A percentile compares a stretch with the other conserved stretches of the same genome.
These are phyloP conservation scores for Limnephilus rhombicus DNA, from an alignment of 2,888 invertebrate species.

Conservation along the genomic window DNA sequence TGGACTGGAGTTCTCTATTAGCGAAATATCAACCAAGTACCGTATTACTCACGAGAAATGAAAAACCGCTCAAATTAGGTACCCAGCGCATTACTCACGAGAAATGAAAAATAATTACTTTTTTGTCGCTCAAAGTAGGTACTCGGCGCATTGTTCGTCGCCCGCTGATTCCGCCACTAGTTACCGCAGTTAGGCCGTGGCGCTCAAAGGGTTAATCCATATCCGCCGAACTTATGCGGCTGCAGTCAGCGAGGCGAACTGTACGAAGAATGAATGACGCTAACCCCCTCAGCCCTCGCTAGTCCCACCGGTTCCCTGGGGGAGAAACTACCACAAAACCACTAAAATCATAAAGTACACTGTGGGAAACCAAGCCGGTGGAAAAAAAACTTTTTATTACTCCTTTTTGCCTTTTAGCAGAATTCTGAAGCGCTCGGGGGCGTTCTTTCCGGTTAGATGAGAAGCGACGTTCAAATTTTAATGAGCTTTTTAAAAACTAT, in stretches of 20 bases:
- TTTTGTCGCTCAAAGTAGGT: not conserved
- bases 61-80: not conserved
- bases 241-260: not conserved
- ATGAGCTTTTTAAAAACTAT: not conserved
- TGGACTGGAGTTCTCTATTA: no score
- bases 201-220: conserved; percentile 30
- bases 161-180: not conserved
- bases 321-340: not conserved
- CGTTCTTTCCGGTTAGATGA: not conserved
- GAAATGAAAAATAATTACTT: not conserved
- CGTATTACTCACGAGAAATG: not conserved
- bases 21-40: not conserved
- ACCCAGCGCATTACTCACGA: not conserved
- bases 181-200: not conserved
- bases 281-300: not conserved
- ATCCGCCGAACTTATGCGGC: not conserved
- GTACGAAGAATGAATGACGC: not conserved
- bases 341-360: not conserved
- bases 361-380: not conserved
- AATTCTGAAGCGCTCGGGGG: not conserved
- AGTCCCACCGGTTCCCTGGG: not conserved
- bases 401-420: not conserved
- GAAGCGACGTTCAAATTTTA: not conserved
- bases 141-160: not conserved
- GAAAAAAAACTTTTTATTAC: not conserved